A percentile compares a stretch with the other conserved stretches of the same genome.
phyloP scores from a whole-genome alignment of 1,140 invertebrate genomes.

The Halesus radiatus region DNA sequence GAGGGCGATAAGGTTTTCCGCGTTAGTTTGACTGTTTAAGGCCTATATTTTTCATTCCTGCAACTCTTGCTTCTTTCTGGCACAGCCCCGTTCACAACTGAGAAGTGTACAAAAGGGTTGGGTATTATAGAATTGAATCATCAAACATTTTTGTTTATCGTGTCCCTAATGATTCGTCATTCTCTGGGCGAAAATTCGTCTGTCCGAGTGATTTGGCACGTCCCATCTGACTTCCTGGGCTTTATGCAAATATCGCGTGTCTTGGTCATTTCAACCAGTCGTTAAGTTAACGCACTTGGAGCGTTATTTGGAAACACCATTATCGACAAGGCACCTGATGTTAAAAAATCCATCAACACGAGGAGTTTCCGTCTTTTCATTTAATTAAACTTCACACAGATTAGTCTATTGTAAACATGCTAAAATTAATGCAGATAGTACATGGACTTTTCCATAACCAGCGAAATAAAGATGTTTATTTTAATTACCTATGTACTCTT shows the following conservation, averaged over 20 bases:
- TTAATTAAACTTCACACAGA: neutral
- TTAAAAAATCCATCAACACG: neutral
- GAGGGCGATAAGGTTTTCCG: too few relatives aligned
- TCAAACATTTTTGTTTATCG: neutral
- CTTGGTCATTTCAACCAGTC: neutral
- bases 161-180: conserved; percentile 16
- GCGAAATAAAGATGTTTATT: too few relatives aligned
- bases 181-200: conserved; percentile 1
- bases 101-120: too few relatives aligned
- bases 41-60: too few relatives aligned
- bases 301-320: neutral
- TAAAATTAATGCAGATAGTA: neutral
- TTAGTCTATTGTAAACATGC: neutral
- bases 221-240: conserved; percentile 15
- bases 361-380: neutral
- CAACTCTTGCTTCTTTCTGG: too few relatives aligned
- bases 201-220: conserved; percentile 15
- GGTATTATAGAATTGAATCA: neutral
- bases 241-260: conserved; percentile 35
- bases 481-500: too few relatives aligned
- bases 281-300: neutral
- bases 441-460: too few relatives aligned
- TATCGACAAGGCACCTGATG: neutral
- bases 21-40: too few relatives aligned
- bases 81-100: too few relatives aligned